Evolutionary conservation across 2,888 invertebrate genomes (phyloP).

Genomic region (Mesorhabditis spiculigera): DNA sequence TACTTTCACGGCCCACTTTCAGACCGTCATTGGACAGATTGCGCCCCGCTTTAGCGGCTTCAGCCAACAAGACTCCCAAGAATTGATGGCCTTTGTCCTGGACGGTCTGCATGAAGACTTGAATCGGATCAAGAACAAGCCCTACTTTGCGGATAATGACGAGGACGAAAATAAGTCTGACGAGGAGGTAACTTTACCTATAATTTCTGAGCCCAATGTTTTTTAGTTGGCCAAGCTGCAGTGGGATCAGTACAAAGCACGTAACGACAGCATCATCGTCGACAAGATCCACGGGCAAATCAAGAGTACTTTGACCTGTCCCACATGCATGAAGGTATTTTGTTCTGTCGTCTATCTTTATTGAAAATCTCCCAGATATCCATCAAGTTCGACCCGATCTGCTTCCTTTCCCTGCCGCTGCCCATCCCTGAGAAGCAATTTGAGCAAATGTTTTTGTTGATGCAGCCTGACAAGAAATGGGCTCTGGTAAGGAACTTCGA

Average conservation of each 20-base stretch:
- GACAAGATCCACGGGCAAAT: constrained; percentile 67
- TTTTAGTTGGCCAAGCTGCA: constrained; percentile 63
- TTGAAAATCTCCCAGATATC: constrained; percentile 59
- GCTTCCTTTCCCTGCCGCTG: constrained; percentile 66
- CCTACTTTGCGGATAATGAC: constrained; percentile 64
- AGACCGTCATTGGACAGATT: constrained; percentile 62
- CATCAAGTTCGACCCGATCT: constrained; percentile 68
- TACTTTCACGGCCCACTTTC: constrained; percentile 4
- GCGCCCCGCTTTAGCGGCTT: constrained; percentile 67
- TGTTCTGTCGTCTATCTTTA: neutral
- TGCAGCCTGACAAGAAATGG: constrained; percentile 48
- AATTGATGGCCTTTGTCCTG: constrained; percentile 66
- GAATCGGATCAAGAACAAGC: constrained; percentile 65
- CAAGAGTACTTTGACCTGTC: constrained; percentile 67
- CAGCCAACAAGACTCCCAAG: constrained; percentile 66
- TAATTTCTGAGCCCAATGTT: constrained; percentile 7
- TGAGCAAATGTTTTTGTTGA: constrained; percentile 58
- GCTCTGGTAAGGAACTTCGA: constrained; percentile 30
- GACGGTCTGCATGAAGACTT: constrained; percentile 68
- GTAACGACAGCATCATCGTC: constrained; percentile 67
- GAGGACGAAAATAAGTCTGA: constrained; percentile 59
- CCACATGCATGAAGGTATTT: constrained; percentile 63
- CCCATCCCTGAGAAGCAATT: constrained; percentile 62
- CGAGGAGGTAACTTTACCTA: constrained; percentile 15
- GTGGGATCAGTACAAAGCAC: constrained; percentile 65